Base-by-base conservation (phyloP, 2,113 vertebrate species). In the Peromyscus californicus region DNA sequence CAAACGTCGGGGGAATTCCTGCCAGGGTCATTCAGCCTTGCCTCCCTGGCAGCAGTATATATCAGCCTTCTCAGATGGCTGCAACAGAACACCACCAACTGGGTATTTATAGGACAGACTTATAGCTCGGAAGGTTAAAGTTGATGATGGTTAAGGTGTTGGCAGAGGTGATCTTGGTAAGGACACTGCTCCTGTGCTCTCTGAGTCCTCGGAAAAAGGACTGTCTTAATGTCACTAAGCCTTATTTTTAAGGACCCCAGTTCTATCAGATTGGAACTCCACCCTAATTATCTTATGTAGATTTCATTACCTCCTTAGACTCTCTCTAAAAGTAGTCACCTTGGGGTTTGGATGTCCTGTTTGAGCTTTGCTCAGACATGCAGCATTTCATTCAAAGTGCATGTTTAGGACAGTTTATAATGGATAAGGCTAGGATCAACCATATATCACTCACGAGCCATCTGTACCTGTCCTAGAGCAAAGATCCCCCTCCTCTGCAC, bases 141-240 rank as follows among this genome's bases (percentile, higher is more conserved):
- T 63, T 15, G 33, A 51, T 15, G 33, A 51, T 75, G 33, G 51
- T 42, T 24, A 16, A 89, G 59, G 24, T 42, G 0, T n/a, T 70
- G 19, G 26, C 3, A 70, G 39, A 85, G 39, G n/a, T 82, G 26
- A 33, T 36, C 92, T 88, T 33, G 39, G 33, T 45, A 29, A 83
- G 39, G 48, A 57, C 39, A 33, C 7, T 57, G 2, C 3, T 8
- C 79, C 90, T 48, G 39, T 75, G 61, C n/a, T 90, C 48, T 72
- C 5, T 42, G 17, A 0, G 22, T 63, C 22, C 48, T 39, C 0
- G 0, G 7, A 92, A n/a, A 82, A 51, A 86, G 0, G 69, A 15
- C 6, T 7, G 80, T 11, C 29, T 78, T 54, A 22, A 57, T 57
- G 57, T 82, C 79, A 36, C 59, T 24, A 51, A 65, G 15, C 8